A percentile compares a stretch with the other conserved stretches of the same genome.
Evolutionary conservation across 2,113 vertebrate species (phyloP).

Genomic region (Prunella himalayana): DNA sequence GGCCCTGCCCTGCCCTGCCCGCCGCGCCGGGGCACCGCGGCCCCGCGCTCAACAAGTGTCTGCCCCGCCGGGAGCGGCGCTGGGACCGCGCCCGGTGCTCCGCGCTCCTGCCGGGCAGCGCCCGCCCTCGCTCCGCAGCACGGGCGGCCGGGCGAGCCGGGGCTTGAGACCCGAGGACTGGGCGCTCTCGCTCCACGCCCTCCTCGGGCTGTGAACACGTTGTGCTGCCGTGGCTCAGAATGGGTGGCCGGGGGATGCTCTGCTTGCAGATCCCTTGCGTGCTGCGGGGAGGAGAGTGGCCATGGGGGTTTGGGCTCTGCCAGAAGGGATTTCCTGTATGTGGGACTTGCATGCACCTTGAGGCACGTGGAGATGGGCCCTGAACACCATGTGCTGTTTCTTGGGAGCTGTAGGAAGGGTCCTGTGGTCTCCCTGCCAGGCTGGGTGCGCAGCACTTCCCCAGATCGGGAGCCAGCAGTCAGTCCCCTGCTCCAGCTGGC

Average conservation of each 20-base stretch:
- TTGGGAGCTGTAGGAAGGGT: not conserved
- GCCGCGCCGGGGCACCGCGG: not conserved
- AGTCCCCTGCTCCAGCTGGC: not conserved
- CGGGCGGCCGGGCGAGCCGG: not conserved
- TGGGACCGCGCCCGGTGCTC: not conserved
- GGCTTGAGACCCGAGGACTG: accelerated
- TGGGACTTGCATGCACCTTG: not conserved
- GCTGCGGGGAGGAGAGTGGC: not conserved
- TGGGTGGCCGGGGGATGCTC: not conserved
- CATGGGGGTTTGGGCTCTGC: accelerated
- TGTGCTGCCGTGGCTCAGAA: not conserved
- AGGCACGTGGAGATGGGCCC: not conserved
- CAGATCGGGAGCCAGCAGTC: not conserved
- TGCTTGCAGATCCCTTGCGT: not conserved
- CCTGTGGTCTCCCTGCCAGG: accelerated
- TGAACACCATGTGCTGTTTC: accelerated
- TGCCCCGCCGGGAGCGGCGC: not conserved
- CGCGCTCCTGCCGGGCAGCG: not conserved
- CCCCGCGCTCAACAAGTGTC: constrained; percentile 26
- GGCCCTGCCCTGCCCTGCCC: not conserved
- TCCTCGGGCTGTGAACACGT: not conserved
- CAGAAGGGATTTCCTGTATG: not conserved
- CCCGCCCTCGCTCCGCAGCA: not conserved
- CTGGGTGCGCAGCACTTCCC: not conserved
- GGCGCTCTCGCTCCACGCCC: not conserved